Conservation (phyloP, 2,888 invertebrate species). For the Drosophila kanekoi region DNA sequence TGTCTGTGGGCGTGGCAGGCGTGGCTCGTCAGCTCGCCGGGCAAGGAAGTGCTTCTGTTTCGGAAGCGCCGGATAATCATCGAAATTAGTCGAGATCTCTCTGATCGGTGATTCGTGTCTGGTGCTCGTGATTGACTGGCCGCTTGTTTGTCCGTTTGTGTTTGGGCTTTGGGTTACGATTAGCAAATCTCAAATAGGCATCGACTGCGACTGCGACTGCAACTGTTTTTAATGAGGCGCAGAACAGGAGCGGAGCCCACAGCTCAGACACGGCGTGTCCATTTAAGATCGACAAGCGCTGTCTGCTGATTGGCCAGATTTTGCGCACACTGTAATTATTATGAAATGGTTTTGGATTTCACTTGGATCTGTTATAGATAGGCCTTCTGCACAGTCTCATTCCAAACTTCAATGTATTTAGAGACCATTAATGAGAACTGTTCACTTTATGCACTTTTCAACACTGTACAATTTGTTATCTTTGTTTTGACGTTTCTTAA, state of each 20-base stretch:
- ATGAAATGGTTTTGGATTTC: constrained; percentile 1
- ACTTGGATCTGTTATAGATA: neutral
- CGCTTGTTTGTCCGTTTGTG: constrained; percentile 2
- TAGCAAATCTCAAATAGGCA: constrained; percentile 48
- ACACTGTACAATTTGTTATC: neutral
- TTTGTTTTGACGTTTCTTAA: too few species aligned
- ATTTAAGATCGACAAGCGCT: constrained; percentile 1
- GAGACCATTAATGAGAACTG: too few species aligned
- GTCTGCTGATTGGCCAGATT: constrained; percentile 14
- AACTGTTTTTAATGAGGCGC: constrained; percentile 39
- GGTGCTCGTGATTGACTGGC: constrained; percentile 56
- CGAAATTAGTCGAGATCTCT: constrained; percentile 64
- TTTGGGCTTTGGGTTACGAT: constrained; percentile 26
- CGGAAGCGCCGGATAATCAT: constrained; percentile 73
- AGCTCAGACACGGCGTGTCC: constrained; percentile 5
- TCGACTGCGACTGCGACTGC: constrained; percentile 31
- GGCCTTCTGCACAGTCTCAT: neutral
- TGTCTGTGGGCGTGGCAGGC: constrained; percentile 6
- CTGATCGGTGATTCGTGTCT: constrained; percentile 49
- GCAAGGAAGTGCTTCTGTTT: constrained; percentile 52
- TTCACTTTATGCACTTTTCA: too few species aligned
- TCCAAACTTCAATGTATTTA: too few species aligned
- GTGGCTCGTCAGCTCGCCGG: neutral
- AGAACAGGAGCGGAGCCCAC: constrained; percentile 29
- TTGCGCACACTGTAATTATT: neutral